Base-by-base conservation (phyloP, 1,140 invertebrate genomes). In the Drosophila lowei region DNA sequence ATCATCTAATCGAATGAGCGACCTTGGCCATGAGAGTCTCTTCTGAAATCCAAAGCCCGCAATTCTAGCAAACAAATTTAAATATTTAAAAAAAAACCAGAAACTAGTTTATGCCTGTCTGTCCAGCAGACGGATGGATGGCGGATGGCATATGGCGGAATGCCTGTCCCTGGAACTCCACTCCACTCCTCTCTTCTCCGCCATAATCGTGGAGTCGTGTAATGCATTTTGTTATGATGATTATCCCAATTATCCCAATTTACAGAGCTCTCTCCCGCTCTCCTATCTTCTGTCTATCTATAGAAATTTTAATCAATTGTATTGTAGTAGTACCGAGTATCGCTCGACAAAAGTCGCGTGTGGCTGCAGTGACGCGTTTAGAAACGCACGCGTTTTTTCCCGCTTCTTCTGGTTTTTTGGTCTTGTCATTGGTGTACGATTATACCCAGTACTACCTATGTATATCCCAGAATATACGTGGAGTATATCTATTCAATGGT, bases 1-100 rank as follows among this genome's bases (percentile, higher is more conserved):
- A 85, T 85, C 72, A 68, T 71, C 46, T 60, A 77, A 73, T 61
- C 75, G 72, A 59, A 41, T 46, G 60, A 25, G 8, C 61, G 77
- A 81, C 81, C 81, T 86, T 86, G 81, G 64, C 81, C 81, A 80
- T 86, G 81, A 85, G 81, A 85, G 66, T 85, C 72, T 86, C 83
- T 13, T 13, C 34, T 13, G 34, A 38, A 56, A 56, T 30, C 30
- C 8, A 8, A 8, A 3, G 30, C 30, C 7, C 2, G 7, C 3
- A 8, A 30, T 0, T 34, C 34, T 5, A 38, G 34, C 11, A 38
- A 38, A 13, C 9, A 7, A 30, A 44, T 44, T 53, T 34, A 41
- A 38, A 34, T 34, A 34, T 34, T 34, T 16, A 52, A 34, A 21
- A n/a, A 18, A 21, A 53, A 68, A 70, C 49, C 65, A 63, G 47